Conservation (phyloP, 2,113 vertebrate species). For the Alces alces region DNA sequence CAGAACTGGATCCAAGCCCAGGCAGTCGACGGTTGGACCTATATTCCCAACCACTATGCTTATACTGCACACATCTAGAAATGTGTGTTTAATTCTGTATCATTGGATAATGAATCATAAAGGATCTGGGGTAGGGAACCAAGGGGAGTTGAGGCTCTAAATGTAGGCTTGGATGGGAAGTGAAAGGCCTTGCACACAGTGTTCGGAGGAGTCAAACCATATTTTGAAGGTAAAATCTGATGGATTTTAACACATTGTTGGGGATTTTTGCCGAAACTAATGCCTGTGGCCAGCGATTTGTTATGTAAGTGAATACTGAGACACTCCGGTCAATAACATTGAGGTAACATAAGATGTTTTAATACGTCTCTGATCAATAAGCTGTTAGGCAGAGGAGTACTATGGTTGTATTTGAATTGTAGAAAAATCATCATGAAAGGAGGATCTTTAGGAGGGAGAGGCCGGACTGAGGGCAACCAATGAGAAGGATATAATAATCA, state of each 20-base stretch:
- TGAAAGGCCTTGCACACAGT: neutral
- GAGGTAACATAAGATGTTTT: neutral
- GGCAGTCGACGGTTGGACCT: neutral
- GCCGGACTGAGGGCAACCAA: no score
- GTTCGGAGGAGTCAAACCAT: neutral
- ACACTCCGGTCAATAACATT: neutral
- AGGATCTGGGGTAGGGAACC: neutral
- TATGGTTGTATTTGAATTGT: neutral
- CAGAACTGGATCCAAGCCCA: neutral
- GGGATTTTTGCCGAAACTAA: neutral
- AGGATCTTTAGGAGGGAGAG: neutral
- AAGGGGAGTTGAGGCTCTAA: neutral
- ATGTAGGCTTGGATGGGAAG: no score
- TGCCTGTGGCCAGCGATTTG: neutral
- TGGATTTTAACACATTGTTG: neutral
- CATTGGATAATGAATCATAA: neutral
- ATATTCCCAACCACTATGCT: neutral
- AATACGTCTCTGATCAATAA: neutral
- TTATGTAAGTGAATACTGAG: neutral
- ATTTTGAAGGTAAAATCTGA: neutral
- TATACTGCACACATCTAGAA: neutral
- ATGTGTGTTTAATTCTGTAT: neutral
- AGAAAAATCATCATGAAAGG: neutral
- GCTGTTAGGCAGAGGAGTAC: neutral
- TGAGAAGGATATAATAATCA: neutral